Evolutionary conservation across 2,888 invertebrate genomes (phyloP).

Genomic region (Neoascia interrupta): DNA sequence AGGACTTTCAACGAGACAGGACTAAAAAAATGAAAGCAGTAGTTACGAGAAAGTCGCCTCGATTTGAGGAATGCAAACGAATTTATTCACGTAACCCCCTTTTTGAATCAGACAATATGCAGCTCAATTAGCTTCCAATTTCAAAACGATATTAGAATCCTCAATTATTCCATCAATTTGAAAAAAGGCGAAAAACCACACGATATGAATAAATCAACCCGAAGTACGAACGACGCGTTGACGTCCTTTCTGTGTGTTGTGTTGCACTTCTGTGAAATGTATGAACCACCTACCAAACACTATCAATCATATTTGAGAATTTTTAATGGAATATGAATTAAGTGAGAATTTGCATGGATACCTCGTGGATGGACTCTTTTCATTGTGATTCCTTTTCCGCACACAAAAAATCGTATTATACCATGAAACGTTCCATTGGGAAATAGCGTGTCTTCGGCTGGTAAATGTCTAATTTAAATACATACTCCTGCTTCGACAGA

Average conservation of each 20-base stretch:
- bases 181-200: conserved; percentile 69
- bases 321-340: conserved; percentile 68
- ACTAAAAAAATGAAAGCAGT: too few species aligned
- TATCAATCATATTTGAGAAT: conserved; percentile 63
- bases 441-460: conserved; percentile 65
- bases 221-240: conserved; percentile 10
- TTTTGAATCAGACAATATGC: too few species aligned
- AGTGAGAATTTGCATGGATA: conserved; percentile 69
- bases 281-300: conserved; percentile 43
- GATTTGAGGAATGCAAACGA: too few species aligned
- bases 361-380: conserved; percentile 15
- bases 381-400: conserved; percentile 28
- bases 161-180: conserved; percentile 78
- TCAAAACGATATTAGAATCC: conserved; percentile 74
- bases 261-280: conserved; percentile 31
- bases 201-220: conserved; percentile 57
- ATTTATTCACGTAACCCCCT: conserved; percentile 9
- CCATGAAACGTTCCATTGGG: conserved; percentile 63
- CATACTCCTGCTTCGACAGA: conserved; percentile 76
- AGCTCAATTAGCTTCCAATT: conserved; percentile 60
- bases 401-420: conserved; percentile 35
- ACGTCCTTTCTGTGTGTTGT: too few species aligned
- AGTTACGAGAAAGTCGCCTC: too few species aligned
- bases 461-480: conserved; percentile 79
- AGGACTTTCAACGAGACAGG: conserved; percentile 17